Conservation (phyloP, 2,113 vertebrate species). For the Mionectes macconnelli region DNA sequence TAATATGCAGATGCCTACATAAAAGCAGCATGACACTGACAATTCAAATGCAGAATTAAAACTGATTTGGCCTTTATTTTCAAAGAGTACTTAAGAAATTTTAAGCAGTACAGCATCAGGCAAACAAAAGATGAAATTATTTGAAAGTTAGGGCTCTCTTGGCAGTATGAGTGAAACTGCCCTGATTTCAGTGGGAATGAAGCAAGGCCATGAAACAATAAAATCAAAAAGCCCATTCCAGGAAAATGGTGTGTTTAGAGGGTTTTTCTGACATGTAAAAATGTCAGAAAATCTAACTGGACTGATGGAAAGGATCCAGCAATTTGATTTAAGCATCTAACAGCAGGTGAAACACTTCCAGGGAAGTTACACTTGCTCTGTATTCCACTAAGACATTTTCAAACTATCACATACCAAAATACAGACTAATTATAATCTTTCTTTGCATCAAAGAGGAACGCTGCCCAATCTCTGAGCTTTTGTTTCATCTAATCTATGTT, state of each 20-base stretch:
- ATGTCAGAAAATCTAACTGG: neutral
- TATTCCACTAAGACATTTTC: conserved; percentile 11
- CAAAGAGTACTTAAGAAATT: conserved; percentile 20
- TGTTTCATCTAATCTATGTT: conserved; percentile 41
- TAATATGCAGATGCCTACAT: conserved; percentile 18
- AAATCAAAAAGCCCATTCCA: neutral
- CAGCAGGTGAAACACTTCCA: neutral
- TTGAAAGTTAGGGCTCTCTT: neutral
- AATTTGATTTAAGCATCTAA: neutral
- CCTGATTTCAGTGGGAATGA: neutral
- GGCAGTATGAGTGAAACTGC: neutral
- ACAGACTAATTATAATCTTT: conserved; percentile 41
- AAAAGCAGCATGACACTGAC: conserved; percentile 44
- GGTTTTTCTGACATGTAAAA: neutral
- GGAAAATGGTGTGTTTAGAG: neutral
- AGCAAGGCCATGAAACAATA: neutral
- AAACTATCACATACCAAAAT: conserved; percentile 23
- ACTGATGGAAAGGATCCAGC: neutral
- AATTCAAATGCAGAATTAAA: conserved; percentile 39
- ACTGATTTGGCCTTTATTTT: conserved; percentile 38
- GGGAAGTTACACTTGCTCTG: neutral
- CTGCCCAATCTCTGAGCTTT: conserved; percentile 33
- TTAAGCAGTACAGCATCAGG: conserved; percentile 28
- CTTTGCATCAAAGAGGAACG: conserved; percentile 21
- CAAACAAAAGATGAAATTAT: neutral